Conservation (phyloP, 2,888 invertebrate species). For the Lycaena phlaeas region DNA sequence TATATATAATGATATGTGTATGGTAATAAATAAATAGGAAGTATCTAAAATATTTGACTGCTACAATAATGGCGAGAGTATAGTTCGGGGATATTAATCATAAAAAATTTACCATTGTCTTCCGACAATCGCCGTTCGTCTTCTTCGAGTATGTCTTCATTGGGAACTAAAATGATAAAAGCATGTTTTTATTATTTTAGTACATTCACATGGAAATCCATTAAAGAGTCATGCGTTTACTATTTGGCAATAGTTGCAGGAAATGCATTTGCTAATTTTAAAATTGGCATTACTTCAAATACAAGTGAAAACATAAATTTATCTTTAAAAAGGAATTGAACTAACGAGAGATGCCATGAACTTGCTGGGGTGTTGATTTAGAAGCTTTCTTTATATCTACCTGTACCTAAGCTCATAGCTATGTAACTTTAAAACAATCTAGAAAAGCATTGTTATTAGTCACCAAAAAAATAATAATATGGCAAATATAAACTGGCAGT, state of each 20-base stretch:
- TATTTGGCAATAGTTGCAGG: conserved; percentile 16
- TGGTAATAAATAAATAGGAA: too few relatives aligned
- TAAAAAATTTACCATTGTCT: conserved; percentile 43
- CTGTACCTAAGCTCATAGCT: too few relatives aligned
- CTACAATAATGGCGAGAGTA: too few relatives aligned
- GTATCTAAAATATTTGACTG: too few relatives aligned
- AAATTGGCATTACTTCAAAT: conserved; percentile 22
- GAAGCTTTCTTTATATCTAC: too few relatives aligned
- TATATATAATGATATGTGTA: too few relatives aligned
- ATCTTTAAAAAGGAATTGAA: background rate
- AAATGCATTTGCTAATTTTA: conserved; percentile 19
- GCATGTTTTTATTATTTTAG: conserved; percentile 6
- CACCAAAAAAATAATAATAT: too few relatives aligned
- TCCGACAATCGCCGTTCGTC: conserved; percentile 62
- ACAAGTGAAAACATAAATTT: conserved; percentile 11
- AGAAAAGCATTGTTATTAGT: too few relatives aligned
- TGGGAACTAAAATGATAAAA: conserved; percentile 55
- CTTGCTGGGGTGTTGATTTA: too few relatives aligned
- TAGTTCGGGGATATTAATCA: too few relatives aligned
- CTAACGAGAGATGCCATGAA: conserved; percentile 1
- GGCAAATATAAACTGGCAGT: too few relatives aligned
- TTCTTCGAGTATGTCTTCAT: conserved; percentile 67
- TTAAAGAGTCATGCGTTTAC: conserved; percentile 17
- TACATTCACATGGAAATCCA: background rate
- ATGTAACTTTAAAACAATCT: too few relatives aligned